Evolutionary conservation across 2,113 vertebrate genomes (phyloP), one percentile per base, ranked within the genome.

Genomic region (Cyanistes caeruleus): DNA sequence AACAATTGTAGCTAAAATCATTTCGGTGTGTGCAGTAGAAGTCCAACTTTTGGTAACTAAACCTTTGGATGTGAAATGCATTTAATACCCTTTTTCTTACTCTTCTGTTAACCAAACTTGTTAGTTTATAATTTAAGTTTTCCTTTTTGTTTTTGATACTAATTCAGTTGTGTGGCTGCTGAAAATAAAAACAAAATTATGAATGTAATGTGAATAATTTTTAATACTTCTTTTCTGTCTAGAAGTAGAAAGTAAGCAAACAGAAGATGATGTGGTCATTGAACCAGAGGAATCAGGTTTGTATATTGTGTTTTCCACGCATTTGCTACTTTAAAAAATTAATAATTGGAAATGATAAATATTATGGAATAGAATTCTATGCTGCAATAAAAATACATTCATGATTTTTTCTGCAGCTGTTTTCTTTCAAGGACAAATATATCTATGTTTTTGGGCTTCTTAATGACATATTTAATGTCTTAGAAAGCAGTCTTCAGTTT

Each of bases 221-320:
- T 21, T 8, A n/a, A 82, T 48, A 22, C 6, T 84, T 73, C 7
- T 15, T 91, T 94, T 84, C 23, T 89, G n/a, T 52, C 7, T 77
- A 85, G 62, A 60, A 87, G 60, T 84, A 72, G 93, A 96, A 82
- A 75, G 13, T 59, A 87, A 93, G n/a, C 84, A 64, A 63, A 19
- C 35, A 79, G 93, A 96, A 69, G 89, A 96, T 52, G 44, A 13
- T 25, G 41, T 74, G 25, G 53, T 49, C 30, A 11, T 27, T 91
- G 95, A 95, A 78, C 49, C 84, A 67, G 93, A 90, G 49, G 80
- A 96, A 67, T 89, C 92, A 96, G 97, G 97, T 97, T 84, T 83
- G 96, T 96, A 27, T 89, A n/a, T 30, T 69, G 27, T 63, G 5
- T 73, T 75, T 70, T 64, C 3, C 14, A 15, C 73, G 37, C 5